phyloP scores from a whole-genome alignment of 1,140 invertebrate genomes.

The Condylostylus longicornis region DNA sequence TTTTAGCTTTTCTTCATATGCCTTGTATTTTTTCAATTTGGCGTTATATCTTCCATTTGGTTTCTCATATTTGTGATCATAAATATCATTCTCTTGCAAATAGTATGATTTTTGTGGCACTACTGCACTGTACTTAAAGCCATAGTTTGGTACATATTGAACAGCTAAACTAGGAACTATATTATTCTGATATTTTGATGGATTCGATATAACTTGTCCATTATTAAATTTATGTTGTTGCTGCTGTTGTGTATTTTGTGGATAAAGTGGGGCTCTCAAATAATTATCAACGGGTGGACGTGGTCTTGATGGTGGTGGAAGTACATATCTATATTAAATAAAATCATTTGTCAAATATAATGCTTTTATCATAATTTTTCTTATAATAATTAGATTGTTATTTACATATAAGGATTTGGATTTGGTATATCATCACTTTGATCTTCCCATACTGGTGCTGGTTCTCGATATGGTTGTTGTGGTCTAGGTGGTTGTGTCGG shows the following conservation, averaged over 20 bases:
- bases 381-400: slow-evolving; percentile 1
- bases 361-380: neutral
- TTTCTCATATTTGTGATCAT: slow-evolving; percentile 15
- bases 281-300: slow-evolving; percentile 8
- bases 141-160: slow-evolving; percentile 20
- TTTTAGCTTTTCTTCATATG: slow-evolving; percentile 30
- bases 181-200: neutral
- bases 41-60: slow-evolving; percentile 30
- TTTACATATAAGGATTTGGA: slow-evolving; percentile 42
- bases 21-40: slow-evolving; percentile 32
- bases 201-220: neutral
- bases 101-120: slow-evolving; percentile 6
- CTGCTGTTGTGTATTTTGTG: slow-evolving; percentile 15
- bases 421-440: slow-evolving; percentile 38
- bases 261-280: slow-evolving; percentile 12
- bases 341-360: neutral
- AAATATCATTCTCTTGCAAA: slow-evolving; percentile 3
- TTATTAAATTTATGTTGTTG: neutral
- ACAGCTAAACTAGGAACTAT: slow-evolving; percentile 1
- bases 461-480: slow-evolving; percentile 34
- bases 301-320: slow-evolving; percentile 28
- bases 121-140: slow-evolving; percentile 26
- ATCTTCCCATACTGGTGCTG: slow-evolving; percentile 43
- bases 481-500: slow-evolving; percentile 33
- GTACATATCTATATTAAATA: slow-evolving; percentile 18